Base-by-base conservation (phyloP, 2,113 vertebrate genomes). In the Poecilia latipinna region DNA sequence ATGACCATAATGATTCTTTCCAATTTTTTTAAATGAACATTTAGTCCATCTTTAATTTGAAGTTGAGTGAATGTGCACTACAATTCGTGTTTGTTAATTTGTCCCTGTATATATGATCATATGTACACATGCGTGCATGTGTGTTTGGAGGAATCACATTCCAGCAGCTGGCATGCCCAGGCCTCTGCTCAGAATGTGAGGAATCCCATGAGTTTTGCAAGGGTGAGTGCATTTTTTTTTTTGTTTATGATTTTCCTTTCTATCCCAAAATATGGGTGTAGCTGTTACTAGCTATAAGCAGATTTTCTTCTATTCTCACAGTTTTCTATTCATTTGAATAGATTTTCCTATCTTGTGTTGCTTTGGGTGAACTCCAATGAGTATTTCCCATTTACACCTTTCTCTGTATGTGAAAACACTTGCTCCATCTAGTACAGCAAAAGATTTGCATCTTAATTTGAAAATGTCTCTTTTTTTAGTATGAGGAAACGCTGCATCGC, bases 111-210 rank as follows among this genome's bases (percentile, higher is more conserved):
- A 28, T 64, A 8, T 71, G 33, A 12, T 8, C 63, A 19, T 61
- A 13, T 44, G 37, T 39, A 17, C 28, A 35, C 29, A 32, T 68
- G 68, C 61, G 63, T 61, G 15, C 42, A 29, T 60, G 28, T 80
- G 74, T 77, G 75, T 68, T 66, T 72, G 68, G 63, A 68, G 71
- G 77, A 90, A 84, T 84, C 83, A 82, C 89, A 89, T 91, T 87
- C 87, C 88, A 89, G 86, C 93, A 94, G 92, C 90, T 94, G 93
- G 91, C 91, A 93, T 92, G 89, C 79, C 79, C 84, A 80, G 88
- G 86, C 91, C 87, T 79, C 88, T 81, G 81, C 74, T 79, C 80
- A 86, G 86, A 90, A 93, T 93, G 85, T 80, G 79, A 62, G 89
- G 90, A 93, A 94, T 93, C 88, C 75, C 62, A 62, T 66, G 65